Base-by-base conservation (phyloP, 37 sponge, comb jelly and placozoan genomes). In the Dysidea cf. avara region DNA sequence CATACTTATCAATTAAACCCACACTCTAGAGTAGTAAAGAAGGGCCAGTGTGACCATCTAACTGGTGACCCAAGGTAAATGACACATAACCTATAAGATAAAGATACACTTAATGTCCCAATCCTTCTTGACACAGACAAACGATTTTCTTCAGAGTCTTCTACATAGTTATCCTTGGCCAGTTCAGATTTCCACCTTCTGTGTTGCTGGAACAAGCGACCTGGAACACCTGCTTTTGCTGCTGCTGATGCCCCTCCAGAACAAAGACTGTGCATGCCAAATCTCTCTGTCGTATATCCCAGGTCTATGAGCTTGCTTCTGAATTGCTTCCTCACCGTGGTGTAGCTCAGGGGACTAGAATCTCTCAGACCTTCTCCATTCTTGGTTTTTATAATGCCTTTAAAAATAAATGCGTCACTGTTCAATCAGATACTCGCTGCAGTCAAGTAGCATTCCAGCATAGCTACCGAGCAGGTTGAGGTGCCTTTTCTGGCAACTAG, bases 201-300 rank as follows among this genome's bases (percentile, higher is more conserved):
- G n/a, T n/a, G n/a, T n/a, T n/a, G n/a, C n/a, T 75, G 40, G 36
- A 75, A 63, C 61, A 46, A 50, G 5, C 64, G 28, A 49, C 63
- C 65, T 1, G 64, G 65, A 2, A 63, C 53, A 49, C 76, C 76
- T 64, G 76, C 64, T 34, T 75, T 63, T 6, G 76, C 76, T 59
- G 76, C 76, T 21, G 76, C 76, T 17, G 64, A 50, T 33, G 76
- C 76, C 12, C 76, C 76, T 52, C 76, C 76, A 3, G 64, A 39
- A 31, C 76, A 22, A 20, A 75, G 53, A 63, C 76, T 75, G 36
- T 75, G 76, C 17, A 75, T 24, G 54, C 64, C 63, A 48, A 59
- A 75, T 61, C 74, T 5, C 57, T n/a, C 28, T 16, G 49, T 6
- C 30, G 14, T 11, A 71, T 26, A 36, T 12, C 57, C 4, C 57